phyloP scores from a whole-genome alignment of 2,888 invertebrate species.

The Tipula vernalis region DNA sequence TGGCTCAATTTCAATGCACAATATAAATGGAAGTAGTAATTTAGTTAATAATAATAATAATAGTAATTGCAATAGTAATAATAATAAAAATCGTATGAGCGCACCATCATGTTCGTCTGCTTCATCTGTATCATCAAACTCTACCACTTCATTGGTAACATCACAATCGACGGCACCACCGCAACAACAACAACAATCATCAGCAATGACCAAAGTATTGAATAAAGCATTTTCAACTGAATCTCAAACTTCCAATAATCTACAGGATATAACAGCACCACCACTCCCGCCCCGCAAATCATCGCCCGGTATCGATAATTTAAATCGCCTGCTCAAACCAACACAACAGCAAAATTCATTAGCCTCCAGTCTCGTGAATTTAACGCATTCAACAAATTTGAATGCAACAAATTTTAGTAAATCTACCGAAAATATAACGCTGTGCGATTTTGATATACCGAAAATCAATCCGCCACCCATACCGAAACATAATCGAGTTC shows the following conservation, averaged over 20 bases:
- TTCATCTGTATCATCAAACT: slow-evolving; percentile 19
- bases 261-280: slow-evolving; percentile 30
- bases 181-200: background rate
- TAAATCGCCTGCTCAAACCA: slow-evolving; percentile 20
- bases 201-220: slow-evolving; percentile 15
- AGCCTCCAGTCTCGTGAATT: slow-evolving; percentile 31
- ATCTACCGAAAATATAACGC: slow-evolving; percentile 28
- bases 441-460: slow-evolving; percentile 23
- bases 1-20: slow-evolving; percentile 9
- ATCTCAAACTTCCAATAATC: slow-evolving; percentile 4
- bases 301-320: slow-evolving; percentile 31
- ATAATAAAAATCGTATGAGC: slow-evolving; percentile 30
- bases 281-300: slow-evolving; percentile 48
- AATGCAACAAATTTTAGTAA: slow-evolving; percentile 20
- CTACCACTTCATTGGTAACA: slow-evolving; percentile 9
- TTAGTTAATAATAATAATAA: slow-evolving; percentile 13
- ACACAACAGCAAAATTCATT: slow-evolving; percentile 17
- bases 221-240: slow-evolving; percentile 23
- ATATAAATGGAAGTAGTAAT: slow-evolving; percentile 5
- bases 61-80: slow-evolving; percentile 7
- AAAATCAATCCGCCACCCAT: slow-evolving; percentile 34
- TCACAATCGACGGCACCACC: background rate
- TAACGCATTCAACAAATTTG: slow-evolving; percentile 15
- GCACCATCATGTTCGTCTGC: slow-evolving; percentile 26
- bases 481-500: slow-evolving; percentile 25